Evolutionary conservation across 2,797 vertebrate genomes (phyloP), one percentile per base, ranked within the genome.

Genomic region (Melanotaenia nigrans): DNA sequence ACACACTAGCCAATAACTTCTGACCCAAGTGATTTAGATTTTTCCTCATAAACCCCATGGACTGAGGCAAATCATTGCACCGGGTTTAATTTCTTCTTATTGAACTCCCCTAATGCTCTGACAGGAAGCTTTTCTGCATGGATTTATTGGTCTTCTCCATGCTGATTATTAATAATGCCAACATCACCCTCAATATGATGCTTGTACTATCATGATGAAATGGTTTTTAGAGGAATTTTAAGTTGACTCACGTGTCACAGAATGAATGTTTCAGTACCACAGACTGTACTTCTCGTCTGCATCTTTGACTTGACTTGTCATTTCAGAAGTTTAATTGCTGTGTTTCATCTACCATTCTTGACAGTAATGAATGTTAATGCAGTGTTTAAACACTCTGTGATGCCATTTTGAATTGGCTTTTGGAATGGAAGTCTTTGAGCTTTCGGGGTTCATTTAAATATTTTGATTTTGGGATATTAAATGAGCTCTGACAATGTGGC

Each of bases 141-240:
- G 54, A 86, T 74, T 71, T 68, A 77, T 63, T 63, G 20, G 40
- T 36, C 36, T 32, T 68, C 57, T 11, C 65, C 25, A 2, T 55
- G 58, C 54, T 73, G 71, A 76, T 74, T 61, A 57, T 62, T 81
- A 66, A 69, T 61, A 51, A 56, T 56, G 33, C 71, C 61, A 71
- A 73, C 73, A 75, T 64, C 38, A 47, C 47, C 47, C 20, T 80
- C 24, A 45, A 68, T 75, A 71, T 61, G 33, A 68, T 65, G 61
- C 61, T 57, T 60, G 53, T 32, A 66, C 49, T 28, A 18, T 9
- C 3, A 2, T 47, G 38, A 65, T 83, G 22, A 77, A 71, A 81
- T 35, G 18, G 51, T 79, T 69, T 33, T 47, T 24, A 3, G 24
- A 35, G 36, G 54, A 40, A 57, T 70, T 69, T 2, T 47, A 28